A percentile compares a stretch with the other conserved stretches of the same genome.
Evolutionary conservation across 2,113 vertebrate species (phyloP).

Genomic region (Nibea coibor): DNA sequence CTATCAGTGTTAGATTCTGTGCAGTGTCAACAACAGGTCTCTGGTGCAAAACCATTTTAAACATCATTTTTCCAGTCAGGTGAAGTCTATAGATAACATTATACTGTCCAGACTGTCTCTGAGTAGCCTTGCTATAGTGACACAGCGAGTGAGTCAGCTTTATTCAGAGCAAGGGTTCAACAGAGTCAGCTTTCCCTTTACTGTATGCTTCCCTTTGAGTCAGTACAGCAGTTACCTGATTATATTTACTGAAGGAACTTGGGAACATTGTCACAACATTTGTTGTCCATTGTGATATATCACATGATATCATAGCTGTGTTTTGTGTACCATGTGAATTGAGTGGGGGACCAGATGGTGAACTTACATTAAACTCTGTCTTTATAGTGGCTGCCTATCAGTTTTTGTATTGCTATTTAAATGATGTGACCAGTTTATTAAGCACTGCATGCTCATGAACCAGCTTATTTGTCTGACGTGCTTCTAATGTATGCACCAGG

Average conservation of each 20-base stretch:
- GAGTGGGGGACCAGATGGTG: slow-evolving; percentile 6
- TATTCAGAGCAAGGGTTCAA: background rate
- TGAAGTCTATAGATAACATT: too few species aligned
- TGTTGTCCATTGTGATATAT: background rate
- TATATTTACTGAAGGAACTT: background rate
- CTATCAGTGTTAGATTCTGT: too few species aligned
- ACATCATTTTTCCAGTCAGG: too few species aligned
- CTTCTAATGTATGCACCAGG: background rate
- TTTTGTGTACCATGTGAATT: background rate
- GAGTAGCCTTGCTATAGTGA: background rate
- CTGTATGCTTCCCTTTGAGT: background rate
- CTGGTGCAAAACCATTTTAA: too few species aligned
- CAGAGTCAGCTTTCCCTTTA: slow-evolving; percentile 1
- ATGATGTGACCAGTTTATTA: slow-evolving; percentile 14
- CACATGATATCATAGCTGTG: background rate
- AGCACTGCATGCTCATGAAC: slow-evolving; percentile 10
- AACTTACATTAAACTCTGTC: slow-evolving; percentile 11
- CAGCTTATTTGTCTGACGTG: slow-evolving; percentile 2
- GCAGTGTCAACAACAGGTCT: too few species aligned
- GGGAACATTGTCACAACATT: background rate
- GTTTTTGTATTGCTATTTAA: slow-evolving; percentile 38
- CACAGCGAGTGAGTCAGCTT: slow-evolving; percentile 6
- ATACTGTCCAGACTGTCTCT: background rate
- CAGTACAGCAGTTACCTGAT: background rate
- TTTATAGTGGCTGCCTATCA: slow-evolving; percentile 28